Conservation (phyloP, 2,888 invertebrate genomes). For the Papilio demoleus region DNA sequence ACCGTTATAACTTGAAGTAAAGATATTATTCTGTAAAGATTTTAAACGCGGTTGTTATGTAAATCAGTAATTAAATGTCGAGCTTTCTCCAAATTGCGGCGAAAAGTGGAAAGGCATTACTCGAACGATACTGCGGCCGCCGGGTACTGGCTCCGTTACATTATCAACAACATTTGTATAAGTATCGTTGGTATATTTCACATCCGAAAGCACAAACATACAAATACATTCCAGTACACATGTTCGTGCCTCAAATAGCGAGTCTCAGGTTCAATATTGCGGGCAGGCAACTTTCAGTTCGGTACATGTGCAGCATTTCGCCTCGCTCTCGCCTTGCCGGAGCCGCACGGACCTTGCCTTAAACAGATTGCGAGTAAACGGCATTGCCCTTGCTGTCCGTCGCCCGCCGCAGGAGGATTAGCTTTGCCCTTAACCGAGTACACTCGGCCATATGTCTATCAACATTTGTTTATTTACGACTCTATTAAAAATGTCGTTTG, state of each 20-base stretch:
- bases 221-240: no score
- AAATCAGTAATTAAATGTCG: background rate
- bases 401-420: background rate
- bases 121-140: background rate
- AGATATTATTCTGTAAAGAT: background rate
- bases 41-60: slow-evolving; percentile 3
- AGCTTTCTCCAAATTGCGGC: slow-evolving; percentile 8
- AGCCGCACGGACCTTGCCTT: slow-evolving; percentile 10
- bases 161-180: no score
- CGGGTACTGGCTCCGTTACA: no score
- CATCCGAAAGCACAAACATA: no score
- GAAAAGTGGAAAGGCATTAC: background rate
- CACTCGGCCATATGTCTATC: background rate
- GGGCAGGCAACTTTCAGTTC: slow-evolving; percentile 11
- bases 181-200: no score
- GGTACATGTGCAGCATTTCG: background rate
- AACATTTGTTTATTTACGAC: background rate
- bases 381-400: slow-evolving; percentile 2
- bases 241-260: no score
- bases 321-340: background rate
- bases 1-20: background rate
- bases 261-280: background rate
- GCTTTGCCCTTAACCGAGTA: background rate
- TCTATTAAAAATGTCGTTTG: background rate
- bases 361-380: background rate